phyloP scores from a whole-genome alignment of 2,113 vertebrate species.

The Pseudorhombus dupliciocellatus region DNA sequence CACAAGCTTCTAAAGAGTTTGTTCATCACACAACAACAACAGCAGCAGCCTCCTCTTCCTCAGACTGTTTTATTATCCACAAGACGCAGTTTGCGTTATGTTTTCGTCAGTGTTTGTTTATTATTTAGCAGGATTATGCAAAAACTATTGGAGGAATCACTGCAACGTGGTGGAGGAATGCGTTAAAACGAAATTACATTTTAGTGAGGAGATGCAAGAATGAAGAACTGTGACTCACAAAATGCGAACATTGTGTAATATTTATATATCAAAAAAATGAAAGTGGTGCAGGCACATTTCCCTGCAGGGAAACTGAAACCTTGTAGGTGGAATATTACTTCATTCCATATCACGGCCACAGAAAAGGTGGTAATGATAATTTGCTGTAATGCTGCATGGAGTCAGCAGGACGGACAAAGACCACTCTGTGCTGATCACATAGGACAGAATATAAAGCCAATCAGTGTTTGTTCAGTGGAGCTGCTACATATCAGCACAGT shows the following conservation, averaged over 20 bases:
- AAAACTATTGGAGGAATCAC: too few relatives aligned
- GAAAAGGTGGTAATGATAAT: background rate
- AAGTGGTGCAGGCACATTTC: background rate
- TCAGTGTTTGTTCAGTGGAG: too few relatives aligned
- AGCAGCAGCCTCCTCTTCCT: background rate
- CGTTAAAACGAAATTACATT: too few relatives aligned
- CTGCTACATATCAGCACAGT: background rate
- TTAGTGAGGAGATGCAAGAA: too few relatives aligned
- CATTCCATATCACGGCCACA: background rate
- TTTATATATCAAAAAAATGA: too few relatives aligned
- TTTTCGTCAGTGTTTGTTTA: too few relatives aligned
- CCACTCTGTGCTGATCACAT: too few relatives aligned
- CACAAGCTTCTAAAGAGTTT: constrained; percentile 1
- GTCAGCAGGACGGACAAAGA: background rate
- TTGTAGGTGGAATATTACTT: background rate
- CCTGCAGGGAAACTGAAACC: background rate
- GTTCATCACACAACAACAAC: background rate
- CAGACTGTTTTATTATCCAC: background rate
- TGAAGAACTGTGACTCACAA: too few relatives aligned
- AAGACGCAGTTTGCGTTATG: background rate
- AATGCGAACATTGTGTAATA: too few relatives aligned
- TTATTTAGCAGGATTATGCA: too few relatives aligned
- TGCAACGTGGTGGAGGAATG: too few relatives aligned
- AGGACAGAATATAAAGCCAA: too few relatives aligned
- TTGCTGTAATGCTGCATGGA: background rate